Base-by-base conservation (phyloP, 2,797 vertebrate genomes). In the Falco columbarius region DNA sequence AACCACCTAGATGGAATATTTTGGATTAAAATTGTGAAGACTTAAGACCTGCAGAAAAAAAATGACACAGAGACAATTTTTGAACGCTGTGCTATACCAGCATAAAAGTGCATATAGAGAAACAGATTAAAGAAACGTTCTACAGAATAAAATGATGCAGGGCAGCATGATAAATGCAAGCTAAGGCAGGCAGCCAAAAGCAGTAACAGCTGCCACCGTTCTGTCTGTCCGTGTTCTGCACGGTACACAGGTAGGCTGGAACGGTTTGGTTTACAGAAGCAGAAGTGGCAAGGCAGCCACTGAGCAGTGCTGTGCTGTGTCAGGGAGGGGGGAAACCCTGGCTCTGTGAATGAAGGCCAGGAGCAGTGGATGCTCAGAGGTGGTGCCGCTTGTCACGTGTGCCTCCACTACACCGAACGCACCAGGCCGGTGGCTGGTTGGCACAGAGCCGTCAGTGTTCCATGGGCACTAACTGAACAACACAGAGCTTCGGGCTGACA, bases 251-350 rank as follows among this genome's bases (percentile, higher is more conserved):
- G 66, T 72, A 72, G 24, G 10, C 15, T 65, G 71, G 72, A 82
- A 80, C 23, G 12, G 6, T 26, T 65, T 47, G 19, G 19, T 44
- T 89, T 67, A 12, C 6, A 67, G 66, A 75, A 22, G 18, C 30
- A 18, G 14, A 81, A 81, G n/a, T 5, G 7, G 22, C 15, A 67
- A 81, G 73, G n/a, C 24, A 49, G 20, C 9, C 32, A 74, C 14
- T 32, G 74, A 81, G 6, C 7, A 80, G 29, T 12, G 4, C 13
- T 40, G 30, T 51, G 24, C 30, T 66, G 70, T 36, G 55, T 14
- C 9, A 7, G 21, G 9, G 3, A 3, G 4, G 3, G 2, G 1
- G 3, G 21, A 61, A 26, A 29, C 12, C 9, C 22, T 40, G 23
- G 36, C 13, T 56, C 7, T 20, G 40, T 36, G 63, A 81, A 77